Percentiles rank a stretch among this genome's conserved stretches.
Conservation (phyloP, 2,113 vertebrate genomes). For the Myotis brandtii region DNA sequence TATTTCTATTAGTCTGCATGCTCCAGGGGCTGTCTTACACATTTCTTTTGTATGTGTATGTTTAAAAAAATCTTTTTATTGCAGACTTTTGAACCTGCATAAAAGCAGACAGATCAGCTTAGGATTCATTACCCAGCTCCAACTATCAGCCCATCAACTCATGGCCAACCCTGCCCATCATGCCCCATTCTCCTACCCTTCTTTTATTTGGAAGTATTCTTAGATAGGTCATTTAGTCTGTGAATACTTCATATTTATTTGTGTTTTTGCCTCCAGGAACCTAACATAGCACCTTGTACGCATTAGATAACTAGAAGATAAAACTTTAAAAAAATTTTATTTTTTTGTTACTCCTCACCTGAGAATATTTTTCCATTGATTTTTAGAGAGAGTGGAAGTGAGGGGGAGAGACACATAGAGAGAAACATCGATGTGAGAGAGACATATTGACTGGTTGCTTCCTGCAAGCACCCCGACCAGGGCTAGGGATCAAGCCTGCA, state of each 20-base stretch:
- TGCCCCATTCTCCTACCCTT: not conserved
- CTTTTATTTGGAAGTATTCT: not conserved
- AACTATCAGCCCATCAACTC: not conserved
- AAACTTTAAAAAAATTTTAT: too few species aligned
- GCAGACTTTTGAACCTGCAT: not conserved
- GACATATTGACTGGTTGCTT: too few species aligned
- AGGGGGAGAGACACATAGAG: too few species aligned
- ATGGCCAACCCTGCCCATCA: not conserved
- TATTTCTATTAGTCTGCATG: not conserved
- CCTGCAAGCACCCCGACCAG: too few species aligned
- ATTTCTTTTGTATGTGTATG: not conserved
- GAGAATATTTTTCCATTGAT: too few species aligned
- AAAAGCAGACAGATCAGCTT: not conserved
- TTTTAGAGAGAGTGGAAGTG: too few species aligned
- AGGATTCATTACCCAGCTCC: not conserved
- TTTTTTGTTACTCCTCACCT: too few species aligned
- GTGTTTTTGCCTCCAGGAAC: not conserved
- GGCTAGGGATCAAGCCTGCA: too few species aligned
- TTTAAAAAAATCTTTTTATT: not conserved
- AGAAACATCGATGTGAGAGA: too few species aligned
- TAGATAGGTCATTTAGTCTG: constrained; percentile 2
- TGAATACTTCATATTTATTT: constrained; percentile 12
- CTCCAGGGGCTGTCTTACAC: not conserved
- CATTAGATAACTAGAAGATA: not conserved
- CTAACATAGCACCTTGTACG: not conserved